Conservation (phyloP, 2,888 invertebrate genomes). For the Drosophila antonietae region DNA sequence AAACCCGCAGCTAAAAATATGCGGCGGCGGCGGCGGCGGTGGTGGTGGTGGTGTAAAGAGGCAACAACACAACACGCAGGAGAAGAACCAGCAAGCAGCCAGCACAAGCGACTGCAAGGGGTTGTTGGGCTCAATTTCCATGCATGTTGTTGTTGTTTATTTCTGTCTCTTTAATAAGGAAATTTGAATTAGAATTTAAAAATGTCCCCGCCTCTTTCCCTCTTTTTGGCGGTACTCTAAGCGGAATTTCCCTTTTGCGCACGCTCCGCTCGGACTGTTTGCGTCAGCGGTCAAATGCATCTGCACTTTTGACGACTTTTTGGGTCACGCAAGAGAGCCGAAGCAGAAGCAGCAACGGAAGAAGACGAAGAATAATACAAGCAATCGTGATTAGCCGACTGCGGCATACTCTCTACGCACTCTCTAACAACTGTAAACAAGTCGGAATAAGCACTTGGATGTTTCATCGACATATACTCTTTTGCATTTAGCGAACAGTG, state of each 20-base stretch:
- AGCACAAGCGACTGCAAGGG: slow-evolving; percentile 36
- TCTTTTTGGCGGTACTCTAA: slow-evolving; percentile 60
- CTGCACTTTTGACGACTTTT: slow-evolving; percentile 63
- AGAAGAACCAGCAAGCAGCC: background rate
- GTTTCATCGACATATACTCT: background rate
- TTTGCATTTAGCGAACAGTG: background rate
- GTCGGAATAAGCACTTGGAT: background rate
- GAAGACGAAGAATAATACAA: slow-evolving; percentile 33
- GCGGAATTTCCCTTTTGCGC: slow-evolving; percentile 64
- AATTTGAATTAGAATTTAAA: slow-evolving; percentile 44
- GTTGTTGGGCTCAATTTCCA: slow-evolving; percentile 50
- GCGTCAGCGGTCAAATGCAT: slow-evolving; percentile 48
- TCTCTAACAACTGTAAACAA: background rate
- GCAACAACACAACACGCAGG: slow-evolving; percentile 34
- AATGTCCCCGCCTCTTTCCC: slow-evolving; percentile 7
- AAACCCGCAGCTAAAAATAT: slow-evolving; percentile 75
- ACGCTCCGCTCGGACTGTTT: slow-evolving; percentile 66
- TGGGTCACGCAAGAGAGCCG: slow-evolving; percentile 61
- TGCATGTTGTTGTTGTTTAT: slow-evolving; percentile 26
- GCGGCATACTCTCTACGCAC: background rate
- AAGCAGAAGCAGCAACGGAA: slow-evolving; percentile 20
- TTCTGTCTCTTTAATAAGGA: slow-evolving; percentile 52
- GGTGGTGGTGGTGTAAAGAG: slow-evolving; percentile 50
- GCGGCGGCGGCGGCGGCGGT: slow-evolving; percentile 31
- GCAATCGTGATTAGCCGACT: background rate